A percentile compares a stretch with the other conserved stretches of the same genome.
These are phyloP conservation scores for Antennarius striatus DNA, from an alignment of 2,113 vertebrate species.

Conservation along the genomic window DNA sequence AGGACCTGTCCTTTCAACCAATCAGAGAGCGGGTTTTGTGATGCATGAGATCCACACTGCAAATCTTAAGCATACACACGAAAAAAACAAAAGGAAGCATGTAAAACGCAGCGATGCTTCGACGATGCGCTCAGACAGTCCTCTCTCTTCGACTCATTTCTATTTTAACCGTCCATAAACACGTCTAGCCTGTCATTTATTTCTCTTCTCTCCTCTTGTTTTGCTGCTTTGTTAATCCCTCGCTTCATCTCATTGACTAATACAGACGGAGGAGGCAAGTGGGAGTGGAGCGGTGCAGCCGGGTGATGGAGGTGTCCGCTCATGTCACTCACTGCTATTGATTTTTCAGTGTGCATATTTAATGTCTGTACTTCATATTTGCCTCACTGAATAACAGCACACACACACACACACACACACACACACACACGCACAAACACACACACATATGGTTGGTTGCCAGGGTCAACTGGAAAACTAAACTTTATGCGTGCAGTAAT, in stretches of 20 bases:
- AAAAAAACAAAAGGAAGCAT: too few relatives aligned
- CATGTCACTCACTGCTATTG: constrained; percentile 49
- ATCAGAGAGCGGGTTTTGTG: constrained; percentile 55
- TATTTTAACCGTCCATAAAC: constrained; percentile 16
- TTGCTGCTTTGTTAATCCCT: constrained; percentile 41
- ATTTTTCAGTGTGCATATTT: constrained; percentile 57
- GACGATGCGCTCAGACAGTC: not conserved
- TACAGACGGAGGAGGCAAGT: constrained; percentile 44
- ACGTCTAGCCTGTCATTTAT: constrained; percentile 46
- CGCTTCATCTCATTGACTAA: constrained; percentile 47
- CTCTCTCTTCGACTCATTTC: constrained; percentile 42
- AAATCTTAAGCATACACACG: constrained; percentile 43
- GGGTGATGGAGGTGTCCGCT: constrained; percentile 59
- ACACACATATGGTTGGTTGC: constrained; percentile 25
- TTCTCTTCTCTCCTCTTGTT: constrained; percentile 32
- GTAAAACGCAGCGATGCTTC: constrained; percentile 29
- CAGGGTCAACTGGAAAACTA: constrained; percentile 28
- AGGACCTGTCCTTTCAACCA: constrained; percentile 52
- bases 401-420: constrained; percentile 6
- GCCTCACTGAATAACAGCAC: constrained; percentile 49
- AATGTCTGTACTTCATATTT: constrained; percentile 54
- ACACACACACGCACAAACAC: not conserved
- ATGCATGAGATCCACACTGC: constrained; percentile 63
- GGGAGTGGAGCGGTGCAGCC: constrained; percentile 41
- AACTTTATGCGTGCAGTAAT: constrained; percentile 21